phyloP scores from a whole-genome alignment of 2,113 vertebrate genomes.

The human (Homo sapiens) region GRCh38 chr2:192230501-192231000 shows the following conservation, averaged over 20 bases:
- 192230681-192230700: slow-evolving; percentile 40
- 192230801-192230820: slow-evolving; percentile 62
- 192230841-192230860: slow-evolving; percentile 57
- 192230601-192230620: slow-evolving; percentile 39
- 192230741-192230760: slow-evolving; percentile 68
- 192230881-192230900: slow-evolving; percentile 59
- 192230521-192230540: slow-evolving; percentile 56
- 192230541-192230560: slow-evolving; percentile 37
- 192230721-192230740: slow-evolving; percentile 60
- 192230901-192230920: slow-evolving; percentile 39
- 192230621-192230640: slow-evolving; percentile 3
- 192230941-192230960: slow-evolving; percentile 43
- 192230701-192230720: slow-evolving; percentile 59
- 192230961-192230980: neutral
- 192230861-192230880: slow-evolving; percentile 66
- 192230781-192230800: slow-evolving; percentile 47
- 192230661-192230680: slow-evolving; percentile 62
- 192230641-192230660: slow-evolving; percentile 64
- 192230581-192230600: slow-evolving; percentile 28
- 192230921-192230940: neutral
- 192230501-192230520: neutral
- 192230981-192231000: neutral
- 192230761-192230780: slow-evolving; percentile 30
- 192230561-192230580: neutral
- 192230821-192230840: slow-evolving; percentile 65